Conservation (phyloP, 2,888 invertebrate species). For the Dyspetes luteomarginatus region DNA sequence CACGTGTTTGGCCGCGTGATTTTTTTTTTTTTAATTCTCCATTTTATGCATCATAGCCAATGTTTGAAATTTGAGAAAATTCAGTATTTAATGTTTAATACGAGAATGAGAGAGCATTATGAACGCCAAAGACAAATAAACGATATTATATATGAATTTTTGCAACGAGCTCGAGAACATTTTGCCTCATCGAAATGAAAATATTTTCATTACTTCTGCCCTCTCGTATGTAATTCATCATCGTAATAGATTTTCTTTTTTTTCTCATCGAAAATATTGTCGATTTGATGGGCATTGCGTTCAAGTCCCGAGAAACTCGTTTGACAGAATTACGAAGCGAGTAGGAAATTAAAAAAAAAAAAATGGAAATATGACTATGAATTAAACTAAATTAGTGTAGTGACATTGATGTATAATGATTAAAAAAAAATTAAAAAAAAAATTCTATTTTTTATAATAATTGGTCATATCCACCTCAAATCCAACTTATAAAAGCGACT, state of each 20-base stretch:
- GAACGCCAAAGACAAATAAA: constrained; percentile 19
- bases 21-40: constrained; percentile 21
- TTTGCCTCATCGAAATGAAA: neutral
- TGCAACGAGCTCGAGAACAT: constrained; percentile 15
- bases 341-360: constrained; percentile 8
- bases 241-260: constrained; percentile 22
- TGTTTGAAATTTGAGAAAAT: too few species aligned
- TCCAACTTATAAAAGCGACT: constrained; percentile 74
- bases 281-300: constrained; percentile 13
- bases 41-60: neutral
- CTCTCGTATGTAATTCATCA: constrained; percentile 44
- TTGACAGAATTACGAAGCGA: constrained; percentile 20
- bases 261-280: neutral
- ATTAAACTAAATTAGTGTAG: constrained; percentile 29
- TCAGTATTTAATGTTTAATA: too few species aligned
- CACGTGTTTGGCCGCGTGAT: constrained; percentile 53
- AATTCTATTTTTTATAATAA: constrained; percentile 63
- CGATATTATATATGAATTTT: constrained; percentile 19
- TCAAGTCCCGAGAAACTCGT: constrained; percentile 40
- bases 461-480: constrained; percentile 75
- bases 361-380: constrained; percentile 14
- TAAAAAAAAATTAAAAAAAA: constrained; percentile 62
- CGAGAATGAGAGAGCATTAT: constrained; percentile 11
- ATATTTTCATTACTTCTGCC: constrained; percentile 63
- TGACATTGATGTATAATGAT: constrained; percentile 45